Base-by-base conservation (phyloP, 1,140 invertebrate species). In the Psix sp. region DNA sequence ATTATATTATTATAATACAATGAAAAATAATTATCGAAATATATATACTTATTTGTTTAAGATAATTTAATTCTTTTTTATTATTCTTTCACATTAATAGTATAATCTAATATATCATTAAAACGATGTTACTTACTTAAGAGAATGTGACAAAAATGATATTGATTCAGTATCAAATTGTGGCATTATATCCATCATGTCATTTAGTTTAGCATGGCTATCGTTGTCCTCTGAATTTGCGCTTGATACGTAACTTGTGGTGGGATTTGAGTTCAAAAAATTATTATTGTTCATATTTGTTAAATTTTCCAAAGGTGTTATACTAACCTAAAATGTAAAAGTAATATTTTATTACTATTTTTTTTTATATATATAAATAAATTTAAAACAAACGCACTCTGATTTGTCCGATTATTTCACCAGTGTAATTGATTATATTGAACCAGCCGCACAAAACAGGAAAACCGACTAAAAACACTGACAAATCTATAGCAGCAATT, bases 341-440 rank as follows among this genome's bases (percentile, higher is more conserved):
- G 13, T 13, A 2, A 35, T 33, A 24, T 24, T 4, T 24, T 4
- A 24, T 3, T 7, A 7, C 3, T 24, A 7, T 46, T 45, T 31
- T 38, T 48, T 57, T 57, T 51, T 36, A 39, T 39, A n/a, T n/a
- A n/a, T n/a, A n/a, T n/a, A n/a, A n/a, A n/a, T n/a, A n/a, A n/a
- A n/a, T n/a, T n/a, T n/a, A n/a, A 16, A 73, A 78, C 67, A 75
- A 42, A 63, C 52, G 77, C 75, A 91, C 88, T 77, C 91, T 88
- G 33, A 91, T 87, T 75, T 91, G 90, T 9, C 90, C 91, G 16
- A 89, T 90, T 35, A 89, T 89, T 63, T 89, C 88, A 11, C 89
- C 89, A 62, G 85, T 87, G 56, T 90, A 90, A 67, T 91, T 90
- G 2, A 90, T 87, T 38, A 91, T 90, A 76, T 91, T 89, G 77